These are phyloP conservation scores for Orientallactaga bullata DNA, from an alignment of 2,113 vertebrate species.

Conservation along the genomic window DNA sequence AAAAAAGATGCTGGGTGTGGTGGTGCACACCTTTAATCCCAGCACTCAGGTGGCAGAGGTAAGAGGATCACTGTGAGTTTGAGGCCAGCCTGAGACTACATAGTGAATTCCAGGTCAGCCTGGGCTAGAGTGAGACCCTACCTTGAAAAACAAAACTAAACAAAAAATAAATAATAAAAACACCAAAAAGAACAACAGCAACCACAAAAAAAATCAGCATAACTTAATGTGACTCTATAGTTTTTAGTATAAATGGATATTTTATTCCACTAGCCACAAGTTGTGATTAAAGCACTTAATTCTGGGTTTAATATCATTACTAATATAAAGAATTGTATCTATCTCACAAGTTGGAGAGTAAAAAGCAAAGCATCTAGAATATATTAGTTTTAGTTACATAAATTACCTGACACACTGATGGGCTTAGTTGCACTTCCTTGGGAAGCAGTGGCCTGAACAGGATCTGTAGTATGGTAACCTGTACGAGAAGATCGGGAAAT, in stretches of 20 bases:
- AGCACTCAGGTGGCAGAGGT: too few species aligned
- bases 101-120: too few species aligned
- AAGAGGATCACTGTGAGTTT: too few species aligned
- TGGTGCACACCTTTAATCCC: too few species aligned
- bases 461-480: slow-evolving; percentile 95
- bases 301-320: slow-evolving; percentile 6
- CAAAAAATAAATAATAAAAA: too few species aligned
- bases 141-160: too few species aligned
- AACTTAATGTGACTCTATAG: not conserved
- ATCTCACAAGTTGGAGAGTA: not conserved
- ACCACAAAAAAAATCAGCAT: not conserved
- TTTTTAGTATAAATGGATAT: not conserved
- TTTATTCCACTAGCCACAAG: slow-evolving; percentile 18
- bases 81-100: too few species aligned
- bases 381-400: not conserved
- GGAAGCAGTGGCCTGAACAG: slow-evolving; percentile 96
- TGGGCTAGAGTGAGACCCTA: too few species aligned
- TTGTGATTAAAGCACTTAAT: slow-evolving; percentile 25
- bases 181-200: too few species aligned
- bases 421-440: slow-evolving; percentile 95
- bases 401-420: slow-evolving; percentile 95
- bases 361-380: not conserved
- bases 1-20: too few species aligned
- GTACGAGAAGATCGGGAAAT: slow-evolving; percentile 97
- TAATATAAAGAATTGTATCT: slow-evolving; percentile 3